These are phyloP conservation scores for Beaufortia kweichowensis DNA, from an alignment of 2,113 vertebrate genomes.

Conservation along the genomic window DNA sequence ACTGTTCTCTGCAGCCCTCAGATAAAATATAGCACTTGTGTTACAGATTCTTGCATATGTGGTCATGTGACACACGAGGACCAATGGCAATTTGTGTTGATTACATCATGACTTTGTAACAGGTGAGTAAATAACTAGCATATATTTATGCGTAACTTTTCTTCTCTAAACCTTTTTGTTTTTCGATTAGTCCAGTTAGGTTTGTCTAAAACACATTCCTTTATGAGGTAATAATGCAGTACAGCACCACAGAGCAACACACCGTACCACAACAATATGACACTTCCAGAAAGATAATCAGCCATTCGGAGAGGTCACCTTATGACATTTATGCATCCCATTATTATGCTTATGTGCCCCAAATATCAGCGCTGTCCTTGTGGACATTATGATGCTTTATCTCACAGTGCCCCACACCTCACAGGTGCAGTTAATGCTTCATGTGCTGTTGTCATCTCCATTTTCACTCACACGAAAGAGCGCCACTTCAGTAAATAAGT, in stretches of 20 bases:
- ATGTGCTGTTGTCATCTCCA: constrained; percentile 3
- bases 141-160: neutral
- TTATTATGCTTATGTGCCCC: constrained; percentile 35
- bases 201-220: constrained; percentile 24
- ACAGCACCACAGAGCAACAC: constrained; percentile 23
- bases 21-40: too few species aligned
- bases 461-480: constrained; percentile 14
- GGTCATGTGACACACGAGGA: too few species aligned
- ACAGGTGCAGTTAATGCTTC: constrained; percentile 33
- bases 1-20: too few species aligned
- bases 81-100: too few species aligned
- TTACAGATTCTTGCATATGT: too few species aligned
- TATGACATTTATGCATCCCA: constrained; percentile 42
- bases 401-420: constrained; percentile 23
- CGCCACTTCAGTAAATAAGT: constrained; percentile 13
- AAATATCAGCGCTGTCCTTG: constrained; percentile 40
- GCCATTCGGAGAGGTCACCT: constrained; percentile 38
- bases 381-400: constrained; percentile 35
- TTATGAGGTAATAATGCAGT: constrained; percentile 16
- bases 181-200: constrained; percentile 5
- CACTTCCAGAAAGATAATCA: constrained; percentile 36
- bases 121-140: too few species aligned
- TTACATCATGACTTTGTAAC: too few species aligned
- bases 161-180: neutral
- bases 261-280: constrained; percentile 23